A percentile compares a stretch with the other conserved stretches of the same genome.
Evolutionary conservation across 2,888 invertebrate genomes (phyloP).

Genomic region (Pollenia angustigena): DNA sequence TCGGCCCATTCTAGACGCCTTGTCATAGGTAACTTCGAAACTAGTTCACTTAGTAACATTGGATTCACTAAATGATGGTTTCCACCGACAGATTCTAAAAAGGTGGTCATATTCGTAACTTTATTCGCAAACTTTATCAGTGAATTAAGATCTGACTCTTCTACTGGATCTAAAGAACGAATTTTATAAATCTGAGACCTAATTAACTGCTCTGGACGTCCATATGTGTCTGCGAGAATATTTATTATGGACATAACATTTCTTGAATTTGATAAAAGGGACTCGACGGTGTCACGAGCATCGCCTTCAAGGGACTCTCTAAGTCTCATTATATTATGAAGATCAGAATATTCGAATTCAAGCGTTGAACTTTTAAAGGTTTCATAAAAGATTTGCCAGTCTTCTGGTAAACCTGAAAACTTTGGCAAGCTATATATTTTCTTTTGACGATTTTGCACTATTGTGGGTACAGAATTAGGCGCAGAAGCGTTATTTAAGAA

Average conservation of each 20-base stretch:
- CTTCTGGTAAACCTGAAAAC: not conserved
- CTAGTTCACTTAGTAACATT: no score
- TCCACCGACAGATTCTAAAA: not conserved
- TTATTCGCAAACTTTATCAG: not conserved
- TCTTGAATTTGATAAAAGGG: not conserved
- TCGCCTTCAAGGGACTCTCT: not conserved
- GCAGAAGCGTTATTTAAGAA: not conserved
- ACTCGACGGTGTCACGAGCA: not conserved
- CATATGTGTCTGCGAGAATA: not conserved
- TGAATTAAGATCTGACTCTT: not conserved
- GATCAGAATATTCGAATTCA: not conserved
- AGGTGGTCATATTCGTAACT: not conserved
- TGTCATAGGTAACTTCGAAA: not conserved
- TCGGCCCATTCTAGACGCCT: not conserved
- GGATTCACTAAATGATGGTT: not conserved
- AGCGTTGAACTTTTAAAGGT: not conserved
- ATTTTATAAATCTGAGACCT: conserved; percentile 4
- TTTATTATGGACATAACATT: conserved; percentile 4
- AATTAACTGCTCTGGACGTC: conserved; percentile 3
- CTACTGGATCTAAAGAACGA: not conserved
- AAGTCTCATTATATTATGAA: not conserved
- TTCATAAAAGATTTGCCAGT: not conserved
- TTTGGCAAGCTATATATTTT: not conserved
- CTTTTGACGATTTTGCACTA: not conserved
- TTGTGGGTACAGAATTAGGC: not conserved